Evolutionary conservation across 2,797 vertebrate genomes (phyloP), one percentile per base, ranked within the genome.

Genomic region (Holocentrus rufus): DNA sequence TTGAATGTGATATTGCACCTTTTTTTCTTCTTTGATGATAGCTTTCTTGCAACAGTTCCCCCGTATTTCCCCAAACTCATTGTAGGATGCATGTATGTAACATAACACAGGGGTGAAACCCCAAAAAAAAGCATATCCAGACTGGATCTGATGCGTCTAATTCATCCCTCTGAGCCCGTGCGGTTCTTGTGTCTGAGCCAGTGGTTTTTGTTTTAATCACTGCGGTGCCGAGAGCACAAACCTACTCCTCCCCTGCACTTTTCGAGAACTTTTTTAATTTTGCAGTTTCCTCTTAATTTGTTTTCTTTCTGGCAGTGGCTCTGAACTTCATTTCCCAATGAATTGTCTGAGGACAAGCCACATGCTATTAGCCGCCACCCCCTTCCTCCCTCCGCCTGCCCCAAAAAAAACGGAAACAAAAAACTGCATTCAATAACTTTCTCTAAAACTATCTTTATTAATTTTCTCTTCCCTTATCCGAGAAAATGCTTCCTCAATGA

Each of bases 401-500:
- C 49, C 63, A 69, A 76, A 62, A 30, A 74, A 71, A 56, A 49
- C 39, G 9, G 60, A 79, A 81, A 81, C 64, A 36, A 5, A 60
- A 39, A 69, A 18, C 15, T 4, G 25, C 55, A 82, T 81, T 90
- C 71, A 85, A 76, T 85, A 81, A 83, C 69, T 89, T 88, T 83
- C 58, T 80, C 72, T 78, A 69, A 91, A 90, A 89, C 67, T 74
- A 88, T 86, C 76, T 89, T 91, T 89, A 90, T 88, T 90, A 87
- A 90, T 92, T 92, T 90, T 89, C 49, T 87, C 62, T 84, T 88
- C 69, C 83, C 85, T 85, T 90, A 90, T 93, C 85, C 71, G 42
- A 85, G 82, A 87, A 90, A 89, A 85, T 80, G 84, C 85, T 91
- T 90, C 84, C 88, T 88, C 86, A 83, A 54, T 91, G 83, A 91